These are phyloP conservation scores for Lasioglossum villosulum DNA, from an alignment of 2,888 invertebrate species.

Conservation along the genomic window DNA sequence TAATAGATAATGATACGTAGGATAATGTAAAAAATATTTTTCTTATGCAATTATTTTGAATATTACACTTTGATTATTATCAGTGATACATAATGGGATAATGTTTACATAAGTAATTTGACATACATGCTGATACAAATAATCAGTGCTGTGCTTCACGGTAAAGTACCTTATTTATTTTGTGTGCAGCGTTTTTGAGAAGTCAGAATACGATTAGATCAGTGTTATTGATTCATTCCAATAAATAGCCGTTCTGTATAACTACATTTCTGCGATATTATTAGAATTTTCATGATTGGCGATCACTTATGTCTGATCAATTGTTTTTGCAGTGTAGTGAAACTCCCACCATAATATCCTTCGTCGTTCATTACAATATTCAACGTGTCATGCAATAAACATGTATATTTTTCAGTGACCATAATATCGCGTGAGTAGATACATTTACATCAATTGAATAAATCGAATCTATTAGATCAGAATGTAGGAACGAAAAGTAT, in stretches of 20 bases:
- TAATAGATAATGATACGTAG: background rate
- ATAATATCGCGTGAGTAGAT: constrained; percentile 34
- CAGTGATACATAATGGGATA: constrained; percentile 3
- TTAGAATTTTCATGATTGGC: constrained; percentile 48
- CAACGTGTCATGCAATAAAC: constrained; percentile 11
- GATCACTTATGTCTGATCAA: constrained; percentile 24
- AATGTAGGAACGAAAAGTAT: constrained; percentile 32
- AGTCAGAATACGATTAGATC: constrained; percentile 60
- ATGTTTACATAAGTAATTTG: constrained; percentile 1
- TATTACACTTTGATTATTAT: constrained; percentile 6
- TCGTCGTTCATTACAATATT: constrained; percentile 13
- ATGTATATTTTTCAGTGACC: constrained; percentile 38
- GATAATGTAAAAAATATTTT: constrained; percentile 22
- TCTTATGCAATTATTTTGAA: constrained; percentile 26
- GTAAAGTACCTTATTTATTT: constrained; percentile 40
- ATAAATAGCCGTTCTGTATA: constrained; percentile 26
- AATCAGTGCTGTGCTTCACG: constrained; percentile 28
- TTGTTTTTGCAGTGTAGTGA: constrained; percentile 36
- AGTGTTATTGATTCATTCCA: constrained; percentile 60
- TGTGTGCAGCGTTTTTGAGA: constrained; percentile 52
- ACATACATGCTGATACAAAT: constrained; percentile 26
- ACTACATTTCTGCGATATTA: constrained; percentile 28
- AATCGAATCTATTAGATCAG: constrained; percentile 26
- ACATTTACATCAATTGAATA: constrained; percentile 30
- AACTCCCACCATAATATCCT: constrained; percentile 29